These are phyloP conservation scores for Sebastes reedi DNA, from an alignment of 2,797 vertebrate genomes.

Conservation along the genomic window DNA sequence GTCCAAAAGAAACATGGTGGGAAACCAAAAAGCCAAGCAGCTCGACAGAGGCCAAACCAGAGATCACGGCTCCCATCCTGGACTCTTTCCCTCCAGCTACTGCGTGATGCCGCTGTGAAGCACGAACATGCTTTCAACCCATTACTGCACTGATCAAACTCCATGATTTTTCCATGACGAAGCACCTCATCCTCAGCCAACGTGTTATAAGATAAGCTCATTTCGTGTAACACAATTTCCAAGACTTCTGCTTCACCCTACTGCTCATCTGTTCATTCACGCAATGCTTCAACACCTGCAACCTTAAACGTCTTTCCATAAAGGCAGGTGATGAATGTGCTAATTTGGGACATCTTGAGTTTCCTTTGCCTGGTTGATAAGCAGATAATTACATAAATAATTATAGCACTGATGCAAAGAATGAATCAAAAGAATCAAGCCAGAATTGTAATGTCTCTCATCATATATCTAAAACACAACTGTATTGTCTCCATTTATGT, in stretches of 20 bases:
- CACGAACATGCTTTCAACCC: constrained; percentile 12
- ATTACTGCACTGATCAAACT: constrained; percentile 22
- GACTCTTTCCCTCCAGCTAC: constrained; percentile 30
- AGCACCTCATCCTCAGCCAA: constrained; percentile 2
- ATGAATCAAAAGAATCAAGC: not conserved
- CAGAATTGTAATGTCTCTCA: not conserved
- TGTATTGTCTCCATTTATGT: not conserved
- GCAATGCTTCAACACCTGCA: constrained; percentile 3
- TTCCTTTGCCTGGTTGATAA: not conserved
- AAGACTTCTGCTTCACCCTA: not conserved
- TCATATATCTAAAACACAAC: not conserved
- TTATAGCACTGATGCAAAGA: not conserved
- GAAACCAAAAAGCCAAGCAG: constrained; percentile 49
- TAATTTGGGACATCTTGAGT: not conserved
- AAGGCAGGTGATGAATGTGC: not conserved
- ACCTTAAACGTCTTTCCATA: constrained; percentile 1
- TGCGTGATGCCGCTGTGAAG: constrained; percentile 10
- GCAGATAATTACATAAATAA: not conserved
- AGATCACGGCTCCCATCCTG: constrained; percentile 41
- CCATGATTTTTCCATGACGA: not conserved
- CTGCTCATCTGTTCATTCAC: not conserved
- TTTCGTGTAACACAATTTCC: not conserved
- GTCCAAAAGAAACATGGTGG: constrained; percentile 63
- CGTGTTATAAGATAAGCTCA: not conserved
- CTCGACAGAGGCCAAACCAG: constrained; percentile 43